These are phyloP conservation scores for Xiphorhynchus erythropygius DNA, from an alignment of 2,797 vertebrate species.

Conservation along the genomic window DNA sequence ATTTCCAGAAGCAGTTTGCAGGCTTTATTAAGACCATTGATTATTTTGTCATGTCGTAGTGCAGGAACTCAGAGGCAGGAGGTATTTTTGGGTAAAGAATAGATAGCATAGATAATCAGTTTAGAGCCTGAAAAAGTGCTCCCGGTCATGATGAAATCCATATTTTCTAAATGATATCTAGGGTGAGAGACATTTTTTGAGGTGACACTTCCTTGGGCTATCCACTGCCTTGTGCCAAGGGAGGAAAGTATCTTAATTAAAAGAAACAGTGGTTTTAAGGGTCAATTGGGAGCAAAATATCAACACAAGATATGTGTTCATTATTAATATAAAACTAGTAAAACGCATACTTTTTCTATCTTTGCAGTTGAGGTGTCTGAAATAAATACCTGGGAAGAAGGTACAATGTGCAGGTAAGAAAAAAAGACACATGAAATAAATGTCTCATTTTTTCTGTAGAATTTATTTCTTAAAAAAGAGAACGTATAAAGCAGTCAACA, in stretches of 20 bases:
- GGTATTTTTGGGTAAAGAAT: background rate
- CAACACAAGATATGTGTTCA: background rate
- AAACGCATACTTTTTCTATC: background rate
- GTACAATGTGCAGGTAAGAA: background rate
- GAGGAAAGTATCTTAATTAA: background rate
- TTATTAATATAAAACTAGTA: background rate
- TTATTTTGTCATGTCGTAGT: background rate
- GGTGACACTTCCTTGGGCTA: background rate
- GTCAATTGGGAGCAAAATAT: background rate
- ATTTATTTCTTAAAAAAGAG: background rate
- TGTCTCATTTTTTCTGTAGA: background rate
- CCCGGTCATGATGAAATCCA: background rate
- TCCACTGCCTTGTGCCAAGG: background rate
- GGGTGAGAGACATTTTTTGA: background rate
- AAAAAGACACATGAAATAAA: background rate
- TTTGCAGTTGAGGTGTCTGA: background rate
- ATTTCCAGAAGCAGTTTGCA: background rate
- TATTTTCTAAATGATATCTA: background rate
- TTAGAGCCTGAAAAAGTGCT: background rate
- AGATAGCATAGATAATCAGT: background rate
- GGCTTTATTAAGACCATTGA: background rate
- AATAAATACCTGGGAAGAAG: background rate
- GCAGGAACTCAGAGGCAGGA: background rate
- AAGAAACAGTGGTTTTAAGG: background rate
- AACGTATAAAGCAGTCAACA: background rate